These are phyloP conservation scores for Miltochrista miniata DNA, from an alignment of 2,888 invertebrate genomes.

Conservation along the genomic window DNA sequence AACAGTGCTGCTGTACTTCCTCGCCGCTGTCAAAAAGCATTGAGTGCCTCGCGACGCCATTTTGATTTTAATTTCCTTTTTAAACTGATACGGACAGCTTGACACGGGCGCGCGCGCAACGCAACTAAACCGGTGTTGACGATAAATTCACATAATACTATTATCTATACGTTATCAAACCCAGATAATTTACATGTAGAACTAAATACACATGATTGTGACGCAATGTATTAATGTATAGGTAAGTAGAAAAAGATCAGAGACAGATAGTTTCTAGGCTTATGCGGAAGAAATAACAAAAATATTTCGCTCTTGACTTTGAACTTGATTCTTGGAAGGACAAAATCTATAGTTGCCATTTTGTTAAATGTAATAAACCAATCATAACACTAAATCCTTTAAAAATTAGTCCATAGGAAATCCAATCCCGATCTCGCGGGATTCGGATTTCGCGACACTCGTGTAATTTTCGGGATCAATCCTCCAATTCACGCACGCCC, in stretches of 20 bases:
- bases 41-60: slow-evolving; percentile 73
- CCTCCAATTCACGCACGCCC: too few relatives aligned
- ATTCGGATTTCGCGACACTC: too few relatives aligned
- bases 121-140: slow-evolving; percentile 23
- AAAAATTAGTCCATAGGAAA: too few relatives aligned
- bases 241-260: too few relatives aligned
- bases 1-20: slow-evolving; percentile 66
- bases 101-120: neutral
- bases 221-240: neutral
- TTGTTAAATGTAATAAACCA: neutral
- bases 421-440: too few relatives aligned
- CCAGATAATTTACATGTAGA: neutral
- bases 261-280: too few relatives aligned
- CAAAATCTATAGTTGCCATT: too few relatives aligned
- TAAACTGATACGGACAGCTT: slow-evolving; percentile 60
- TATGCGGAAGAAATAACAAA: too few relatives aligned
- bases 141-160: neutral
- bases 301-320: too few relatives aligned
- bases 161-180: neutral
- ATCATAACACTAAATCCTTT: too few relatives aligned
- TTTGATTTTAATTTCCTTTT: slow-evolving; percentile 48
- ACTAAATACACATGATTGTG: neutral
- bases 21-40: slow-evolving; percentile 59
- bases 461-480: too few relatives aligned
- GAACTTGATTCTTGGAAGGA: too few relatives aligned